phyloP scores from a whole-genome alignment of 2,888 invertebrate species.

The Rhopalosiphum nymphaeae region DNA sequence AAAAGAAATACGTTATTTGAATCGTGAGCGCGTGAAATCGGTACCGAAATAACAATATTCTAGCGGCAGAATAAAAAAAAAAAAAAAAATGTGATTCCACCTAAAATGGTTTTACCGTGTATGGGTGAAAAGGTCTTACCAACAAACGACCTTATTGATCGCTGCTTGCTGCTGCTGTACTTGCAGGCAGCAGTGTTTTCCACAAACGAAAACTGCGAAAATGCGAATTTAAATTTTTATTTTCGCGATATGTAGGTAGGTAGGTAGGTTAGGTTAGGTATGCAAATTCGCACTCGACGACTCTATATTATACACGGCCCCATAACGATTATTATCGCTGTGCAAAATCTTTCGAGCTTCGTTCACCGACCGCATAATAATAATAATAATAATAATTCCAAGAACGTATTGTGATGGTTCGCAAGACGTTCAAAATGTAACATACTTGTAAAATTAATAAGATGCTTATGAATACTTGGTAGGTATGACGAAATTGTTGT shows the following conservation, averaged over 20 bases:
- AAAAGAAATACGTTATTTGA: background rate
- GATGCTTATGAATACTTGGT: background rate
- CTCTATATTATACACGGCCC: background rate
- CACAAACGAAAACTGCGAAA: background rate
- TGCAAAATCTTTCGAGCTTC: background rate
- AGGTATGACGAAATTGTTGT: background rate
- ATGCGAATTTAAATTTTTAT: background rate
- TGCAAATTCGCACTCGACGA: background rate
- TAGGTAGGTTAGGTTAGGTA: background rate
- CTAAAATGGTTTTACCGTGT: background rate
- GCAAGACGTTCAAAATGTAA: background rate
- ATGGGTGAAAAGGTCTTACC: background rate
- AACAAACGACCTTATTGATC: background rate
- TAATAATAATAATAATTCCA: background rate
- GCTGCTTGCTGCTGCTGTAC: background rate
- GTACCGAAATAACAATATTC: background rate
- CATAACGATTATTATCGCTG: background rate
- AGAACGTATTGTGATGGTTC: background rate
- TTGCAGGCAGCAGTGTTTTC: background rate
- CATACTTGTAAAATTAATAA: conserved; percentile 13
- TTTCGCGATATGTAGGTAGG: background rate
- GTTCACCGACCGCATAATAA: background rate
- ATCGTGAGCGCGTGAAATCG: background rate
- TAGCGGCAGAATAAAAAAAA: background rate
- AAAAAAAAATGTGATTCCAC: background rate